Evolutionary conservation across 2,888 invertebrate genomes (phyloP), one percentile per base, ranked within the genome.

Genomic region (Orthosia cruda): DNA sequence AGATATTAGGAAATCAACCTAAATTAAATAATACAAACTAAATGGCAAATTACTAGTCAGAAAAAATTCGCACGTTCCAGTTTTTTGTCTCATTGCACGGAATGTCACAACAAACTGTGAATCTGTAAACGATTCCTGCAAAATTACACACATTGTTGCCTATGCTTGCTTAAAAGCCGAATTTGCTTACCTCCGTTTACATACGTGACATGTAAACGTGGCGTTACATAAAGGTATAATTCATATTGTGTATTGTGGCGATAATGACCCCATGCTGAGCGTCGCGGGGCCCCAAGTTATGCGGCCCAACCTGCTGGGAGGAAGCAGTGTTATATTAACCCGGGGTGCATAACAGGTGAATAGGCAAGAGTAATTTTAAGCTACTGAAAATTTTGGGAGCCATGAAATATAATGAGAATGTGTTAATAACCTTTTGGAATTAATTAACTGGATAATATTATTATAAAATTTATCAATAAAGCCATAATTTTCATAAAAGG

Each of bases 261-360:
- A 87, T 89, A 89, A 89, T 88, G 82, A 85, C 77, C 57, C 67
- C 89, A 82, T 72, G 80, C 71, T 59, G 87, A 13, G 87, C 82
- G 67, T 83, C 66, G 74, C 73, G 81, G 82, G 84, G 68, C 65
- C 67, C 84, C 75, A 71, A 66, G 70, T 86, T 89, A 89, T 87
- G 74, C 76, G 68, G 62, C 77, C 73, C 70, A 58, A 50, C 88
- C 79, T 71, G 87, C 81, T 80, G 87, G 49, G 82, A 70, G 63
- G 73, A 59, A 77, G 66, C 71, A 71, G 61, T 70, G 64, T 81
- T 67, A 61, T 89, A 81, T 86, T 84, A 74, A 65, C 50, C 72
- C 32, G 15, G 32, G 63, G 40, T 40, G 65, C 62, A 20, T 69
- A 58, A 75, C 81, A 88, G 83, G 84, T 86, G 80, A 66, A 81